Evolutionary conservation across 2,888 invertebrate genomes (phyloP).

Genomic region (Blastobasis adustella): DNA sequence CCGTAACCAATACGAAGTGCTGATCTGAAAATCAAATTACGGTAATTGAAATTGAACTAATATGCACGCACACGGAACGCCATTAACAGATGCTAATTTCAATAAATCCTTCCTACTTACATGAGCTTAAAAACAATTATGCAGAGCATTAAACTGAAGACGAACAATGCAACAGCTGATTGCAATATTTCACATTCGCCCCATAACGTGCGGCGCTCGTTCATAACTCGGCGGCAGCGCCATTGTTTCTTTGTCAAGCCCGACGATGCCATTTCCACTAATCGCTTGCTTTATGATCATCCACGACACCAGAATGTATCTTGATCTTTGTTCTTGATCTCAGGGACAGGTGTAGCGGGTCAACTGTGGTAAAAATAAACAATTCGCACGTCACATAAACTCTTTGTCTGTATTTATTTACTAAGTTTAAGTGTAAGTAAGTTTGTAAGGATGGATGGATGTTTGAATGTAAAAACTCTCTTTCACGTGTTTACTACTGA

Average conservation of each 20-base stretch:
- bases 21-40: too few species aligned
- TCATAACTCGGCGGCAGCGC: constrained; percentile 34
- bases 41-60: too few species aligned
- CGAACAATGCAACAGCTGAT: constrained; percentile 30
- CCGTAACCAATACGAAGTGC: too few species aligned
- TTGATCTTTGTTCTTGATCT: constrained; percentile 17
- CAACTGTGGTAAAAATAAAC: too few species aligned
- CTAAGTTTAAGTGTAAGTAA: too few species aligned
- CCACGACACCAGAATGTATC: constrained; percentile 29
- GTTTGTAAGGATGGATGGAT: too few species aligned
- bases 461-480: too few species aligned
- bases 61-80: too few species aligned
- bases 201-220: constrained; percentile 29
- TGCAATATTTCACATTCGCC: constrained; percentile 34
- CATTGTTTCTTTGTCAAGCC: constrained; percentile 55
- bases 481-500: too few species aligned
- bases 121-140: background rate
- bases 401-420: too few species aligned
- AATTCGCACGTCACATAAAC: too few species aligned
- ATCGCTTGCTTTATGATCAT: constrained; percentile 51
- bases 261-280: constrained; percentile 42
- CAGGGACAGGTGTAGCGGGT: constrained; percentile 2
- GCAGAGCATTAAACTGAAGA: constrained; percentile 4
- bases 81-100: too few species aligned
- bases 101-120: background rate